Conservation (phyloP, 2,113 vertebrate species). For the Pygoscelis antarcticus region DNA sequence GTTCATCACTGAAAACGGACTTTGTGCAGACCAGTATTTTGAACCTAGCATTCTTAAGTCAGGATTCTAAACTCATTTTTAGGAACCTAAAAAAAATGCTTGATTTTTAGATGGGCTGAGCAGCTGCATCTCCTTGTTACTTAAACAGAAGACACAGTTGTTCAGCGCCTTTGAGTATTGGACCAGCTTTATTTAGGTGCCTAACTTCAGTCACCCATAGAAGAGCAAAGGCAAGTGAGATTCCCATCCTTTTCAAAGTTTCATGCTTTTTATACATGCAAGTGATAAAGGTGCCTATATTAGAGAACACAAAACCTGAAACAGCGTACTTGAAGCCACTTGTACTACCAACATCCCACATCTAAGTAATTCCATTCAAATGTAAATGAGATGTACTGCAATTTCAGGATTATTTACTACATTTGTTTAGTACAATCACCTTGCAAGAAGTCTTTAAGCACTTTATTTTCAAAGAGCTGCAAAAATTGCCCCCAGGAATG, state of each 20-base stretch:
- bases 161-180: neutral
- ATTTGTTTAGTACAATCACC: constrained; percentile 46
- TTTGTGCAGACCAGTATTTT: neutral
- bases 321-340: neutral
- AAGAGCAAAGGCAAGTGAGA: constrained; percentile 21
- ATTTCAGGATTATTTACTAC: constrained; percentile 56
- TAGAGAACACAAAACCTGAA: neutral
- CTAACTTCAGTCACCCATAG: neutral
- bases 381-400: constrained; percentile 18
- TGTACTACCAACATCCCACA: neutral
- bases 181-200: constrained; percentile 5
- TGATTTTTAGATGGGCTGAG: neutral
- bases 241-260: neutral
- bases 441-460: neutral
- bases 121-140: constrained; percentile 10
- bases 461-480: constrained; percentile 26
- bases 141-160: neutral
- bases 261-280: neutral
- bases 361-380: constrained; percentile 46
- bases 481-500: constrained; percentile 7
- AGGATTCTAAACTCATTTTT: neutral
- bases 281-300: neutral
- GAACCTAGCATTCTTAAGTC: neutral
- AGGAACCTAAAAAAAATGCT: neutral
- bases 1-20: neutral